phyloP scores from a whole-genome alignment of 2,888 invertebrate species.

The Trisateles emortualis region DNA sequence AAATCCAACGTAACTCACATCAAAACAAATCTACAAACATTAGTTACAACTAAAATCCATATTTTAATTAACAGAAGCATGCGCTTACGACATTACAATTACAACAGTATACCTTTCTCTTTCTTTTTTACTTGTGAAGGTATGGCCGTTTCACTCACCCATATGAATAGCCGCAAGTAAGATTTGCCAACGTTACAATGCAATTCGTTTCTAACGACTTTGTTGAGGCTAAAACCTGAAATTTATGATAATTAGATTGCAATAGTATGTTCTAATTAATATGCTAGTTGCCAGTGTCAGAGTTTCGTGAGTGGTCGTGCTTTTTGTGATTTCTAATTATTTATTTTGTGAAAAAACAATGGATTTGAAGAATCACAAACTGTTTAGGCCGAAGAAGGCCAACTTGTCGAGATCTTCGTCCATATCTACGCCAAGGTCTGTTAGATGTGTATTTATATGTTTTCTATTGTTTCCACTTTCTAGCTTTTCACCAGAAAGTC shows the following conservation, averaged over 20 bases:
- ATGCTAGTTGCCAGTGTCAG: conserved; percentile 72
- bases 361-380: conserved; percentile 75
- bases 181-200: conserved; percentile 68
- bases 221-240: conserved; percentile 83
- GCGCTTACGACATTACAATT: conserved; percentile 67
- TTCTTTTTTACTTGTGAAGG: conserved; percentile 9
- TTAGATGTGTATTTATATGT: conserved; percentile 9
- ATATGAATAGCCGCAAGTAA: conserved; percentile 58
- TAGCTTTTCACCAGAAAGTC: background rate
- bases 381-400: conserved; percentile 68
- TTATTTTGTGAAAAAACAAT: conserved; percentile 51
- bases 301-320: conserved; percentile 77
- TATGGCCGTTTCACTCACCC: conserved; percentile 59
- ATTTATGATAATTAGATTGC: conserved; percentile 84
- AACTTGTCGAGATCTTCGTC: conserved; percentile 72
- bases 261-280: conserved; percentile 78
- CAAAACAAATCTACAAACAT: conserved; percentile 32
- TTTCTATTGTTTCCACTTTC: conserved; percentile 10
- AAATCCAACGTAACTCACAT: conserved; percentile 2
- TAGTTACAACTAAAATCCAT: conserved; percentile 49
- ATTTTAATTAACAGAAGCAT: conserved; percentile 61
- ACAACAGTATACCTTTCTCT: conserved; percentile 60
- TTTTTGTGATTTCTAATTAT: conserved; percentile 47
- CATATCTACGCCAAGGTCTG: conserved; percentile 78
- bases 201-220: conserved; percentile 73